phyloP scores from a whole-genome alignment of 2,888 invertebrate species.

The Linnaemya vulpina region DNA sequence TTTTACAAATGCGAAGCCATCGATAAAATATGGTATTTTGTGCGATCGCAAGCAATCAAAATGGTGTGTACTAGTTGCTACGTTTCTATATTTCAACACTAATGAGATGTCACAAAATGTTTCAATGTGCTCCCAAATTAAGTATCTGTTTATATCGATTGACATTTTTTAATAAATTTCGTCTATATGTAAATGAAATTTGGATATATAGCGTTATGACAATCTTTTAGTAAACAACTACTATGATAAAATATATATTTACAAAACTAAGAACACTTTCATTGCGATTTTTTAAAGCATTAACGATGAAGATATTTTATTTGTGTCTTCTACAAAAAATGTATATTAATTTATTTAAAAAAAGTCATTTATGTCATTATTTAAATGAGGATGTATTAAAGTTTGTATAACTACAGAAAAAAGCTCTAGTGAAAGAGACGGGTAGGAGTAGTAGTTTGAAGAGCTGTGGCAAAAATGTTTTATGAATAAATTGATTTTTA shows the following conservation, averaged over 20 bases:
- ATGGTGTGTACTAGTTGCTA: too few species aligned
- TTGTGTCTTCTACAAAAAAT: neutral
- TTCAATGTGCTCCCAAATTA: too few species aligned
- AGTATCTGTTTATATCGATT: too few species aligned
- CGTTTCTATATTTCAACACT: too few species aligned
- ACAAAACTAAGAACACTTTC: neutral
- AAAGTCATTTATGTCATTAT: neutral
- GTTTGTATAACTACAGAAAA: conserved; percentile 1
- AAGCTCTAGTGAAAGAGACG: conserved; percentile 12
- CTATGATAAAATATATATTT: neutral
- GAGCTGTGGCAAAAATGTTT: conserved; percentile 19
- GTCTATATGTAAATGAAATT: too few species aligned
- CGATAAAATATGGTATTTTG: too few species aligned
- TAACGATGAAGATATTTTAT: neutral
- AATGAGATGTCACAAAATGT: too few species aligned
- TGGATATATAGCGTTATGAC: neutral
- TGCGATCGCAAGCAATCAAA: too few species aligned
- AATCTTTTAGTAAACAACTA: neutral
- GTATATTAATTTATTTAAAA: neutral
- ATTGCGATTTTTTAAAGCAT: neutral
- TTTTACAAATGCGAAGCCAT: too few species aligned
- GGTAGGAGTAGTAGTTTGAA: neutral
- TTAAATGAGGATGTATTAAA: conserved; percentile 17
- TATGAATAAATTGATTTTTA: conserved; percentile 48
- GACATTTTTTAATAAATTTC: too few species aligned